Conservation (phyloP, 2,797 vertebrate species). For the Coreius guichenoti region DNA sequence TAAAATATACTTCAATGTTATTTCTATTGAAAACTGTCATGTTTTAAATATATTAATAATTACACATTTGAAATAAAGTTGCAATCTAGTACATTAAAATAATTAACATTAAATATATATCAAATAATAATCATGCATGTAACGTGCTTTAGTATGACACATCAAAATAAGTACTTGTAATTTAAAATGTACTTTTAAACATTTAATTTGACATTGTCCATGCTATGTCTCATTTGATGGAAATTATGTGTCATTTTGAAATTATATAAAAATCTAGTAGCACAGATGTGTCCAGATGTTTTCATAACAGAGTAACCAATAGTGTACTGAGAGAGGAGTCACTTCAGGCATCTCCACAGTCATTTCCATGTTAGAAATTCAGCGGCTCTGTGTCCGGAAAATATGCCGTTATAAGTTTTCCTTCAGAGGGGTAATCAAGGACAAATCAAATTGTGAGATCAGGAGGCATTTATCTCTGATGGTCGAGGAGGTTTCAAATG, state of each 20-base stretch:
- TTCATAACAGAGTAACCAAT: neutral
- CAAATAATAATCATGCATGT: no score
- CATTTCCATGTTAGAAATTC: neutral
- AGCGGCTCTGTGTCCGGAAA: neutral
- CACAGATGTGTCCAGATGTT: conserved; percentile 13
- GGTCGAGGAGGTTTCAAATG: neutral
- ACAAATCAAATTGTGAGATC: neutral
- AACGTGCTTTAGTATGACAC: no score
- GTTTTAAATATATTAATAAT: no score
- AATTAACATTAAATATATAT: no score
- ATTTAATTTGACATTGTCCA: neutral
- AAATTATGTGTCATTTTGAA: neutral
- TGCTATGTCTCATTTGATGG: neutral
- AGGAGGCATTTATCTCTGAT: neutral
- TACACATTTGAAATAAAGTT: no score
- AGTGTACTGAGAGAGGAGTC: neutral
- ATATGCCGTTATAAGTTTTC: neutral
- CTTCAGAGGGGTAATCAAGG: neutral
- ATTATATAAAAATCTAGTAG: neutral
- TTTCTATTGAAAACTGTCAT: no score
- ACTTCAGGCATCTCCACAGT: neutral
- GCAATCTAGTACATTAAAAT: no score
- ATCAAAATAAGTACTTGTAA: no score
- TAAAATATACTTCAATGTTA: no score
- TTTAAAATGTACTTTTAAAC: neutral